A percentile compares a stretch with the other conserved stretches of the same genome.
phyloP scores from a whole-genome alignment of 1,140 invertebrate species.

The Drosophila pandora region DNA sequence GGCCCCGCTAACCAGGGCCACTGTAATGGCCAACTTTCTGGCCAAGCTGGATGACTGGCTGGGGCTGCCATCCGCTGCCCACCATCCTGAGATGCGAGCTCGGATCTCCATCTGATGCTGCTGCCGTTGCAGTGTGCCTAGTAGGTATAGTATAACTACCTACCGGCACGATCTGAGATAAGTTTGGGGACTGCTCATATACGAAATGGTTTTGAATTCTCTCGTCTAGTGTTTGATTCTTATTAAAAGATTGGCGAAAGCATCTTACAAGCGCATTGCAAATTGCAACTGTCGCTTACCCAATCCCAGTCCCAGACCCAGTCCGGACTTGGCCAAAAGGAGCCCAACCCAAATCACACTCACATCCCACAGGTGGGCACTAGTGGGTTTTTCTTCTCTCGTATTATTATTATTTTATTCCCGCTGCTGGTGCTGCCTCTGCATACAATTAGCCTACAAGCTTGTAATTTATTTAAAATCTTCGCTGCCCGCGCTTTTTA shows the following conservation, averaged over 20 bases:
- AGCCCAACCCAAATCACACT: constrained; percentile 62
- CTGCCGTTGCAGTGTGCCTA: constrained; percentile 2
- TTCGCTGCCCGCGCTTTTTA: background rate
- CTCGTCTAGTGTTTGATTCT: constrained; percentile 82
- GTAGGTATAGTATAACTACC: constrained; percentile 47
- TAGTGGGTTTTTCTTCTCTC: constrained; percentile 8
- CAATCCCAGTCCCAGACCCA: constrained; percentile 18
- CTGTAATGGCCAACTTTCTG: constrained; percentile 28
- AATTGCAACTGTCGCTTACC: constrained; percentile 71
- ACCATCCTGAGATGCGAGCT: constrained; percentile 18
- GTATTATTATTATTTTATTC: constrained; percentile 3
- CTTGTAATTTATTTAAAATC: constrained; percentile 70
- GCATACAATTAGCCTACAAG: constrained; percentile 80
- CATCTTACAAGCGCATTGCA: constrained; percentile 72
- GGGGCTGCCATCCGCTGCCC: constrained; percentile 18
- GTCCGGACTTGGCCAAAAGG: constrained; percentile 10
- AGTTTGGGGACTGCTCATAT: constrained; percentile 69
- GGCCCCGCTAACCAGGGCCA: constrained; percentile 42
- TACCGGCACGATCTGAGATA: constrained; percentile 80
- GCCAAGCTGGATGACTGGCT: background rate
- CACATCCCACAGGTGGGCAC: constrained; percentile 47
- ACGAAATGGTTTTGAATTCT: constrained; percentile 82
- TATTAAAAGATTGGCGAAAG: constrained; percentile 82
- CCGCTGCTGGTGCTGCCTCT: constrained; percentile 29
- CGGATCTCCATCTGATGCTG: constrained; percentile 22